Base-by-base conservation (phyloP, 2,113 vertebrate species). In the Gymnocephalus cernua region DNA sequence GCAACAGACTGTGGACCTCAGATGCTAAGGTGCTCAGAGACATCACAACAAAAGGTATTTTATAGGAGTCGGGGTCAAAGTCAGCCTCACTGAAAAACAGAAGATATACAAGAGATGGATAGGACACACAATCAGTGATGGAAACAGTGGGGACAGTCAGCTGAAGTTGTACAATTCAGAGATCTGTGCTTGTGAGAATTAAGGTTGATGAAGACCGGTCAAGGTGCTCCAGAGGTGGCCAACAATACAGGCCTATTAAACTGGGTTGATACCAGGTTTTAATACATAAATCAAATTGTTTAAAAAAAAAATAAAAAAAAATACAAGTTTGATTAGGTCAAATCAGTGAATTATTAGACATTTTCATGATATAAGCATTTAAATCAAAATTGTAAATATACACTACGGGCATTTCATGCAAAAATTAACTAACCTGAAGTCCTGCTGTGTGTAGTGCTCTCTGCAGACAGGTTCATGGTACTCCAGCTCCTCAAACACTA, bases 401-500 rank as follows among this genome's bases (percentile, higher is more conserved):
- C 32, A 32, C 32, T 32, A 32, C 1, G 32, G 32, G 32, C 32
- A 29, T 29, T 29, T 29, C 29, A 29, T 29, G 19, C 7, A 18
- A 21, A 35, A 68, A 21, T 77, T 0, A 44, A 51, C 21, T 16
- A 90, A 99, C 98, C 97, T 98, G 93, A 98, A 98, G 83, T 96
- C 91, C 75, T 94, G 96, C 88, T 96, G 92, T 57, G 93, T 74
- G 88, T 95, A 97, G 90, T 99, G 98, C 61, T 94, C 96, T 88
- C 95, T 96, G 91, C 98, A 99, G 80, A 99, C 91, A 6, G 98
- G 97, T 62, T 99, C 97, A 0, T 99, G 98, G 88, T 99, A 99
- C 67, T 99, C 98, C 56, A 99, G 79, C 88, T 99, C 98, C 88
- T 99, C 98, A 86, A 99, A 99, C 71, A 99, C 96, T 70, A 99